A percentile compares a stretch with the other conserved stretches of the same genome.
phyloP scores from a whole-genome alignment of 2,888 invertebrate genomes.

The Acrocyrtus sp. region DNA sequence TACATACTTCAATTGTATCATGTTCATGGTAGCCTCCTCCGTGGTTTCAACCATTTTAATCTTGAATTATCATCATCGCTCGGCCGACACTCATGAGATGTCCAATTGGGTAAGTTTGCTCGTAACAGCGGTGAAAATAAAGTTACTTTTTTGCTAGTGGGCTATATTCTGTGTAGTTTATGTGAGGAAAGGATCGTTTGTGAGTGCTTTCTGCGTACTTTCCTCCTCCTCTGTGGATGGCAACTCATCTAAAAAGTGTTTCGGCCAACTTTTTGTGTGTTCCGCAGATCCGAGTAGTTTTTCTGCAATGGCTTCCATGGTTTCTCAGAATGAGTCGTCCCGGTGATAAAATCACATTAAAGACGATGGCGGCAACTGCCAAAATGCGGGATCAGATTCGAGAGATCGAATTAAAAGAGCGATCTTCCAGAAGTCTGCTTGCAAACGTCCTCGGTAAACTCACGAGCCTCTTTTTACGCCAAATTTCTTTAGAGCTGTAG shows the following conservation, averaged over 20 bases:
- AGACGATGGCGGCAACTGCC: constrained; percentile 64
- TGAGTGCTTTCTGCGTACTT: too few relatives aligned
- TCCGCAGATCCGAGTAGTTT: constrained; percentile 84
- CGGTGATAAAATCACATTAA: constrained; percentile 67
- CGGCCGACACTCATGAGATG: constrained; percentile 97
- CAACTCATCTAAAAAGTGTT: too few relatives aligned
- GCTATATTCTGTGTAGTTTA: too few relatives aligned
- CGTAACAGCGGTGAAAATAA: too few relatives aligned
- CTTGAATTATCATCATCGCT: constrained; percentile 97
- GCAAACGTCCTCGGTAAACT: constrained; percentile 82
- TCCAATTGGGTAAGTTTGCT: constrained; percentile 86
- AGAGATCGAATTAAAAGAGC: constrained; percentile 88
- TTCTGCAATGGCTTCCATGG: constrained; percentile 98
- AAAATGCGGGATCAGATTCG: constrained; percentile 74
- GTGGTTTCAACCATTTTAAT: constrained; percentile 98
- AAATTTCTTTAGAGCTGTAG: too few relatives aligned
- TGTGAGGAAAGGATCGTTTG: too few relatives aligned
- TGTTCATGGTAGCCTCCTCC: constrained; percentile 99
- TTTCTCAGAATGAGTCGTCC: constrained; percentile 92
- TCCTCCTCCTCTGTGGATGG: too few relatives aligned
- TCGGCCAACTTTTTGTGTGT: constrained; percentile 18
- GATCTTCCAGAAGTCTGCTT: constrained; percentile 93
- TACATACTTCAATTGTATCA: constrained; percentile 99
- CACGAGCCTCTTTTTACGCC: too few relatives aligned
- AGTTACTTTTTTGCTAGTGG: too few relatives aligned